phyloP scores from a whole-genome alignment of 1,140 invertebrate species.

The Battus philenor region DNA sequence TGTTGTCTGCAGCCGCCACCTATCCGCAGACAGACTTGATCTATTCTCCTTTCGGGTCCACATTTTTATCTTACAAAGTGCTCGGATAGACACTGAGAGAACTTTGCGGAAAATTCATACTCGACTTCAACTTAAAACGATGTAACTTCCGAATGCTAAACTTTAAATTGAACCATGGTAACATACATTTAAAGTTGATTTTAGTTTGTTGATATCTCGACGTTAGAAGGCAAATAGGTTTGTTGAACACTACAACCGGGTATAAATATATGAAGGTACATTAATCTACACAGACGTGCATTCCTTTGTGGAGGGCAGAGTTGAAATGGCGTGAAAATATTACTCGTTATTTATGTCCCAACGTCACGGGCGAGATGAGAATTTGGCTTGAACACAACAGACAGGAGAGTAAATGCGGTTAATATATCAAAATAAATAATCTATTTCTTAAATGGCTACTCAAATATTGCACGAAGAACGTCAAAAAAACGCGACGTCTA shows the following conservation, averaged over 20 bases:
- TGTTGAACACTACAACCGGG: constrained; percentile 43
- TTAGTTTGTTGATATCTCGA: constrained; percentile 5
- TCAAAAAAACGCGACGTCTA: too few species aligned
- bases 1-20: constrained; percentile 47
- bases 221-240: constrained; percentile 24
- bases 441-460: neutral
- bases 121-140: constrained; percentile 12
- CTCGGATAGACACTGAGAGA: constrained; percentile 67
- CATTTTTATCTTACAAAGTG: constrained; percentile 75
- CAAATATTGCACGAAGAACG: neutral
- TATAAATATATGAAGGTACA: constrained; percentile 72
- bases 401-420: constrained; percentile 10
- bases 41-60: constrained; percentile 64
- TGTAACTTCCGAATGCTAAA: constrained; percentile 4
- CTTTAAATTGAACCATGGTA: constrained; percentile 13
- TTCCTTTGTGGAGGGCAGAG: constrained; percentile 62
- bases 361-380: constrained; percentile 44
- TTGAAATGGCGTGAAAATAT: constrained; percentile 73
- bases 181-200: constrained; percentile 16
- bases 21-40: constrained; percentile 55
- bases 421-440: constrained; percentile 14
- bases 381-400: constrained; percentile 19
- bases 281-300: constrained; percentile 69
- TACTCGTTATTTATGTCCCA: constrained; percentile 64
- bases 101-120: constrained; percentile 69